A percentile compares a stretch with the other conserved stretches of the same genome.
These are phyloP conservation scores for Uromys caudimaculatus DNA, from an alignment of 2,797 vertebrate genomes.

Conservation along the genomic window DNA sequence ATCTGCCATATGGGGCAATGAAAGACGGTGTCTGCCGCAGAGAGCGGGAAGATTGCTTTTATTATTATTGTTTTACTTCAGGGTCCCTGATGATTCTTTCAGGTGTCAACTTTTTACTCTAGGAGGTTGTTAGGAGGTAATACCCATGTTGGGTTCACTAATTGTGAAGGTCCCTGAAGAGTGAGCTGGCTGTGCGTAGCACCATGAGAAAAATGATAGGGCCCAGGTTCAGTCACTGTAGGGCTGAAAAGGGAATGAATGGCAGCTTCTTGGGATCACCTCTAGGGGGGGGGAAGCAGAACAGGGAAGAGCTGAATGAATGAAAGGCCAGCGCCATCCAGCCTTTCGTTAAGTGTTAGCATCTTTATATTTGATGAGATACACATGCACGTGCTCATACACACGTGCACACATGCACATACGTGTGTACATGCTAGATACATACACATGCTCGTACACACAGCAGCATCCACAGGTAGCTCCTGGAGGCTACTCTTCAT, in stretches of 20 bases:
- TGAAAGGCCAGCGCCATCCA: not conserved
- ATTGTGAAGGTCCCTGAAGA: conserved; percentile 33
- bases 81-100: not conserved
- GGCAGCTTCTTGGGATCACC: not conserved
- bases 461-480: not conserved
- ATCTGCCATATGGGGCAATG: not conserved
- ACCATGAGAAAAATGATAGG: not conserved
- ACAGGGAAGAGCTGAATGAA: not conserved
- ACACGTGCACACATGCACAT: not conserved
- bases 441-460: not conserved
- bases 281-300: not conserved
- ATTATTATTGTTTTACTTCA: conserved; percentile 54
- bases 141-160: conserved; percentile 31
- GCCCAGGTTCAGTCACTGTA: not conserved
- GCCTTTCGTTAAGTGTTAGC: not conserved
- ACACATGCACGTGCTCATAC: too few species aligned
- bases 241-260: not conserved
- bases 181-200: not conserved
- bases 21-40: not conserved
- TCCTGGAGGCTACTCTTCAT: rapidly evolving
- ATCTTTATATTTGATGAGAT: not conserved
- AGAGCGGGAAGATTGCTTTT: not conserved
- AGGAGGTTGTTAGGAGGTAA: conserved; percentile 54
- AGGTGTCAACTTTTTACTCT: conserved; percentile 49
- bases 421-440: not conserved